A percentile compares a stretch with the other conserved stretches of the same genome.
Conservation (phyloP, 1,140 invertebrate genomes). For the Bombus consobrinus region DNA sequence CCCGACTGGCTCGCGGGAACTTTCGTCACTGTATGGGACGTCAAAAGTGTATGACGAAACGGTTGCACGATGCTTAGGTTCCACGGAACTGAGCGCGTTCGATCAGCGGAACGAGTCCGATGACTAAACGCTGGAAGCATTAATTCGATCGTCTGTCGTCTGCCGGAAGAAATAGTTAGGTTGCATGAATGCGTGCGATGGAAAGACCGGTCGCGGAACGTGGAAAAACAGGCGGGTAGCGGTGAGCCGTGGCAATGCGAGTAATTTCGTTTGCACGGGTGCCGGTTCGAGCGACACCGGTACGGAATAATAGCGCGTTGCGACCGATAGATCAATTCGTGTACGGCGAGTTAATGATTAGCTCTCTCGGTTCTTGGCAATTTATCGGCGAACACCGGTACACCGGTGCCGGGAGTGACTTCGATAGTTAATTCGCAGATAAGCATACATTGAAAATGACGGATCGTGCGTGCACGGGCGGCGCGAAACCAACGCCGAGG, state of each 20-base stretch:
- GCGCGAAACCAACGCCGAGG: slow-evolving; percentile 35
- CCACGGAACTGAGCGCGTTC: neutral
- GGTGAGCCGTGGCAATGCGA: neutral
- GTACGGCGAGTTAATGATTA: slow-evolving; percentile 50
- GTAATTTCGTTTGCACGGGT: slow-evolving; percentile 44
- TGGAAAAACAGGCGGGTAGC: neutral
- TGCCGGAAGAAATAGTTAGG: slow-evolving; percentile 26
- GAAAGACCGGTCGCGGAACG: slow-evolving; percentile 9
- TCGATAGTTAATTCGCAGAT: slow-evolving; percentile 57
- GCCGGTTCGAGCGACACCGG: slow-evolving; percentile 26
- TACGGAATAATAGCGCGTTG: slow-evolving; percentile 47
- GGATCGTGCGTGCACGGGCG: slow-evolving; percentile 34
- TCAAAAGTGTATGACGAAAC: neutral
- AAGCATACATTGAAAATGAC: slow-evolving; percentile 59
- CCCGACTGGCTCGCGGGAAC: neutral
- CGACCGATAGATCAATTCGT: slow-evolving; percentile 54
- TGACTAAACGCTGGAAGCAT: neutral
- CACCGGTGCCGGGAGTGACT: slow-evolving; percentile 43
- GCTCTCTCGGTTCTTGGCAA: slow-evolving; percentile 53
- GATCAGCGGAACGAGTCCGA: neutral
- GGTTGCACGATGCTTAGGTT: no score
- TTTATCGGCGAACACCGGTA: slow-evolving; percentile 42
- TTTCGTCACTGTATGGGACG: neutral
- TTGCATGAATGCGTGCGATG: neutral
- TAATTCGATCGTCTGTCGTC: slow-evolving; percentile 2